These are phyloP conservation scores for Phyllotreta cruciferae DNA, from an alignment of 2,888 invertebrate genomes.

Conservation along the genomic window DNA sequence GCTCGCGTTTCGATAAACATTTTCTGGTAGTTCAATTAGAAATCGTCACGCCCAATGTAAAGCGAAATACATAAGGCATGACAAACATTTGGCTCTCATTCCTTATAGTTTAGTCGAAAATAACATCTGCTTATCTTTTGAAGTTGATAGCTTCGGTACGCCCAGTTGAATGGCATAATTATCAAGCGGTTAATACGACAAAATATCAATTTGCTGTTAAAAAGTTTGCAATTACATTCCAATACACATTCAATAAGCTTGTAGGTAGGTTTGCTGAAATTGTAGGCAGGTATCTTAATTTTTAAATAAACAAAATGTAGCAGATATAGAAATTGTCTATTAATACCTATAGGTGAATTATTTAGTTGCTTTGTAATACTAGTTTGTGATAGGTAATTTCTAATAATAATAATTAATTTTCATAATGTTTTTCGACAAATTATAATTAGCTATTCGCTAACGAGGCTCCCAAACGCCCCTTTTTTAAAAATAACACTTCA, in stretches of 20 bases:
- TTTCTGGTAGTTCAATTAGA: slow-evolving; percentile 27
- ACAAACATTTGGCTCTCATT: slow-evolving; percentile 30
- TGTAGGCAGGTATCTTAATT: too few relatives aligned
- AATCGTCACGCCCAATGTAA: slow-evolving; percentile 29
- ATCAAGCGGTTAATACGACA: slow-evolving; percentile 31
- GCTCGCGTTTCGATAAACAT: slow-evolving; percentile 7
- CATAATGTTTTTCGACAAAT: slow-evolving; percentile 8
- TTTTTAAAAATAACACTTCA: slow-evolving; percentile 32
- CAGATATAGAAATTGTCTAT: too few relatives aligned
- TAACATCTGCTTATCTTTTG: slow-evolving; percentile 35
- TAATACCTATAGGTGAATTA: too few relatives aligned
- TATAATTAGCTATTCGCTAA: slow-evolving; percentile 26
- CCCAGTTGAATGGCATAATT: slow-evolving; percentile 34
- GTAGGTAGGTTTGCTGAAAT: too few relatives aligned
- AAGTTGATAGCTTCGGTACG: slow-evolving; percentile 35
- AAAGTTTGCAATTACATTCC: too few relatives aligned
- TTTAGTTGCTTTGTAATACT: too few relatives aligned
- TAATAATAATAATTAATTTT: too few relatives aligned
- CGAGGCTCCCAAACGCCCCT: slow-evolving; percentile 27
- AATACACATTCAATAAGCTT: too few relatives aligned
- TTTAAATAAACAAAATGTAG: too few relatives aligned
- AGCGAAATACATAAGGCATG: slow-evolving; percentile 32
- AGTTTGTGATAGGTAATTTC: too few relatives aligned
- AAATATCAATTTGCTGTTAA: slow-evolving; percentile 5
- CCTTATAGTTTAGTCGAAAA: slow-evolving; percentile 19